Base-by-base conservation (phyloP, 2,797 vertebrate species). In the Geotrypetes seraphini region DNA sequence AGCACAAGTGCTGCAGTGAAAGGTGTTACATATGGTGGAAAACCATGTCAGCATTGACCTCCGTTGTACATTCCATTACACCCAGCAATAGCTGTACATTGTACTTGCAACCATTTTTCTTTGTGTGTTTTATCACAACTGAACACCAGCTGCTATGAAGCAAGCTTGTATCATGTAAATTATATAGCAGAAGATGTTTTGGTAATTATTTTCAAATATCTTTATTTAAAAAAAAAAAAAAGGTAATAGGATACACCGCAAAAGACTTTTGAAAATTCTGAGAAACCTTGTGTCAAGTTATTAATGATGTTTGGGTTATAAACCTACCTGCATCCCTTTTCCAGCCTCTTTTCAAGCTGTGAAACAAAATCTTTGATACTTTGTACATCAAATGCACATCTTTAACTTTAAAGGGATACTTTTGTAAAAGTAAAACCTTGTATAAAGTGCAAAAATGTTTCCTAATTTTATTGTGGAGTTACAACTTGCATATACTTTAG, bases 391-490 rank as follows among this genome's bases (percentile, higher is more conserved):
- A 73, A 84, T 80, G 75, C 83, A 76, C 69, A 80, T 83, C 78
- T 85, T n/a, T 81, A 79, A 66, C 75, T 83, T 82, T 84, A 77
- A 82, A 84, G 79, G 79, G 79, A 81, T 83, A 85, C 78, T 85
- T 85, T 86, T 86, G 70, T 85, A 84, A 84, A 83, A 83, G 81
- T 86, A 79, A 82, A 86, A 81, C 79, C 80, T 84, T 86, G 81
- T 83, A 86, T 79, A 84, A 84, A 85, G 71, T 83, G 79, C 73
- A 81, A 81, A 78, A 78, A 63, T 15, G 68, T 85, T 86, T 84
- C 79, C 83, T 79, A 81, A 80, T 79, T 81, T 81, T 79, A 64
- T 63, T 69, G 74, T 82, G 78, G 75, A 78, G 72, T 74, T 80
- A 72, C 67, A 79, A 69, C 66, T 66, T 73, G 81, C 79, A 79